Evolutionary conservation across 2,113 vertebrate genomes (phyloP), one percentile per base, ranked within the genome.

Genomic region (Antechinus flavipes): DNA sequence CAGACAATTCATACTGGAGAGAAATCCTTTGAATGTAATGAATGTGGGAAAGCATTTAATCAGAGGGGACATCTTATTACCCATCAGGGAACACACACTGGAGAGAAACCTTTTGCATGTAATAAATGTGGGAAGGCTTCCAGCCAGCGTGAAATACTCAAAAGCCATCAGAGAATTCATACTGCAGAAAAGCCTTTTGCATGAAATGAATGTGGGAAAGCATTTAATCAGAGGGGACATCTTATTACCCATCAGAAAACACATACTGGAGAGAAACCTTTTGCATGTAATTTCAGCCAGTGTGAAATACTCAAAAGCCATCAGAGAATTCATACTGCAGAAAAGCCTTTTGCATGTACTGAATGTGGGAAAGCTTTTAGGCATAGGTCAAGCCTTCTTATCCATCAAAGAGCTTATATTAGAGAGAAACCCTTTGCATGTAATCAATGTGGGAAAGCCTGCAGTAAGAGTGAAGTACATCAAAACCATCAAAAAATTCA

Each of bases 321-420:
- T 30, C 93, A n/a, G 50, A 68, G 19, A 0, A 12, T 50, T 84
- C 56, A 10, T 50, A 92, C 50, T 0, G 91, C 93, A 76, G 97
- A 91, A 42, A 92, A 91, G 24, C 46, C n/a, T 0, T 7, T 8
- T 53, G 54, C 30, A 9, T 93, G 58, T 50, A n/a, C 10, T 11
- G 95, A 95, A 22, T 95, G 96, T 11, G 76, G 91, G 1, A 93
- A 90, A 56, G 56, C 84, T 90, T 96, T 97, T 49, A 49, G 47
- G 47, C 47, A 49, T 49, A 49, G 47, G 47, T 49, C 47, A 49
- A 49, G 47, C 47, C 47, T 49, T 49, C 47, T 42, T 84, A 42
- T 16, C 16, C 35, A 84, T 42, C 35, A 84, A 4, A 84, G 35
- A 50, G 50, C 54, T 54, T 12, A 54, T 23, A 54, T 12, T 16